These are phyloP conservation scores for Pogonomyrmex californicus DNA, from an alignment of 1,140 invertebrate genomes.

Conservation along the genomic window DNA sequence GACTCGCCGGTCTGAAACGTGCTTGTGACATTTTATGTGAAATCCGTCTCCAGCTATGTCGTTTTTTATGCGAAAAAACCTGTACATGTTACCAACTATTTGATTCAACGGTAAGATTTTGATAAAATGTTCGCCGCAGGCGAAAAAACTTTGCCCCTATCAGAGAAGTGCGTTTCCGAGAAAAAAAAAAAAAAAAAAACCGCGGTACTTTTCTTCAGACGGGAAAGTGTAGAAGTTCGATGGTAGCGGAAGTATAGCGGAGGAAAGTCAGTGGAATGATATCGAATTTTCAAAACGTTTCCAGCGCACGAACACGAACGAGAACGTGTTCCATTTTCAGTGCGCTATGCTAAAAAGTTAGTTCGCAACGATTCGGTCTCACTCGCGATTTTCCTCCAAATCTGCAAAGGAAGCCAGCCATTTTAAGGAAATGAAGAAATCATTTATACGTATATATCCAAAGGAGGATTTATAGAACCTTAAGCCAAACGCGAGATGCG, in stretches of 20 bases:
- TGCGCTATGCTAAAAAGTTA: constrained; percentile 56
- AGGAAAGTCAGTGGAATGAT: constrained; percentile 40
- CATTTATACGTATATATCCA: not conserved
- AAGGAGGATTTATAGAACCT: not conserved
- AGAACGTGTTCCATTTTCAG: constrained; percentile 43
- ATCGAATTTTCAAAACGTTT: constrained; percentile 56
- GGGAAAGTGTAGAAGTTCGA: constrained; percentile 34
- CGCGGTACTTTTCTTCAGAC: constrained; percentile 20
- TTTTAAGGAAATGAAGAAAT: constrained; percentile 1
- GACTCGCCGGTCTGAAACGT: constrained; percentile 31
- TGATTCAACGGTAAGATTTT: constrained; percentile 38
- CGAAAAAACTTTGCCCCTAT: constrained; percentile 11
- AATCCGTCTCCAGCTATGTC: constrained; percentile 2
- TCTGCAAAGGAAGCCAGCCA: not conserved
- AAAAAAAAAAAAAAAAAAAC: constrained; percentile 36
- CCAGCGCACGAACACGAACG: constrained; percentile 3
- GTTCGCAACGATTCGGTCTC: not conserved
- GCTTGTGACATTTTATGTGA: constrained; percentile 41
- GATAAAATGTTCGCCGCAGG: constrained; percentile 28
- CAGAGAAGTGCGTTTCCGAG: constrained; percentile 25
- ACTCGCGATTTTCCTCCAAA: not conserved
- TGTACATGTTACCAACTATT: constrained; percentile 34
- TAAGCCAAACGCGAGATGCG: not conserved
- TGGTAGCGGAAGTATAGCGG: constrained; percentile 37
- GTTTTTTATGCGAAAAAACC: constrained; percentile 7